A percentile compares a stretch with the other conserved stretches of the same genome.
Evolutionary conservation across 2,888 invertebrate species (phyloP).

Genomic region (Brachypalpus laphriformis): DNA sequence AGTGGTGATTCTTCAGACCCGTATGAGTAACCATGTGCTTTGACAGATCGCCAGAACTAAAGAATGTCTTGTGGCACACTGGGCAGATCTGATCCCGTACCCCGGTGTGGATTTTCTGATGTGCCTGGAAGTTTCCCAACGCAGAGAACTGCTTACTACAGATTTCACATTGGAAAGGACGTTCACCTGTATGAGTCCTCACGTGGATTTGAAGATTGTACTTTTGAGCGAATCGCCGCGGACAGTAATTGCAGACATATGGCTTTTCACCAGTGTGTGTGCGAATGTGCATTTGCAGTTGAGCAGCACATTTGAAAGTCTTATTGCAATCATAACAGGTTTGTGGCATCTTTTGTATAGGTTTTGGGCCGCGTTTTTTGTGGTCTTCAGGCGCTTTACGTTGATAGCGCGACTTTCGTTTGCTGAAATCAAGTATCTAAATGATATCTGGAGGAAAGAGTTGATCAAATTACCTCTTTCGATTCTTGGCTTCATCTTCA

Average conservation of each 20-base stretch:
- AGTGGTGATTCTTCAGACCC: constrained; percentile 85
- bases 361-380: constrained; percentile 86
- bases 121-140: constrained; percentile 86
- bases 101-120: constrained; percentile 86
- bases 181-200: constrained; percentile 85
- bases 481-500: constrained; percentile 72
- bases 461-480: constrained; percentile 68
- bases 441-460: background rate
- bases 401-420: constrained; percentile 83
- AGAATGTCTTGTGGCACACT: constrained; percentile 85
- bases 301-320: constrained; percentile 86
- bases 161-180: constrained; percentile 86
- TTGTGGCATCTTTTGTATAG: constrained; percentile 85
- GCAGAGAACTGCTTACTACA: constrained; percentile 86
- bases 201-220: constrained; percentile 86
- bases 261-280: constrained; percentile 86
- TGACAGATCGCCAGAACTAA: constrained; percentile 85
- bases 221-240: constrained; percentile 85
- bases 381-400: constrained; percentile 85
- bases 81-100: constrained; percentile 86
- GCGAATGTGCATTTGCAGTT: constrained; percentile 86
- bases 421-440: constrained; percentile 69
- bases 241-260: constrained; percentile 85
- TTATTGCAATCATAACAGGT: constrained; percentile 86
- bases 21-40: constrained; percentile 86